phyloP scores from a whole-genome alignment of 2,888 invertebrate genomes.

The Willowsia nigromaculata region DNA sequence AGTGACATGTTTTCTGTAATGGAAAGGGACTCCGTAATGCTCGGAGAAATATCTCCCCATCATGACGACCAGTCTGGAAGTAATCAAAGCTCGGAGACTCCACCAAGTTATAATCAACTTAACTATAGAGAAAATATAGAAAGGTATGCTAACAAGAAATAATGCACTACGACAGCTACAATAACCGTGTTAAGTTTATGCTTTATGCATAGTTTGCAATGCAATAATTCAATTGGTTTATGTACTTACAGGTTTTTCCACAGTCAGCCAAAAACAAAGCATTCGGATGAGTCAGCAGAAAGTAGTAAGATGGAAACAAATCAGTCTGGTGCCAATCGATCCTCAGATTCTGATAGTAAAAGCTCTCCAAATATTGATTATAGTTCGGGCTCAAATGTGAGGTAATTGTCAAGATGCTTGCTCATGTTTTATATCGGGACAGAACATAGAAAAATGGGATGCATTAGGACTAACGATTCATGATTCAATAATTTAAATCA shows the following conservation, averaged over 20 bases:
- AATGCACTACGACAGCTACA: not conserved
- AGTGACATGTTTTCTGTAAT: slow-evolving; percentile 72
- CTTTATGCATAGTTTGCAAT: too few species aligned
- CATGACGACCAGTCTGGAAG: slow-evolving; percentile 88
- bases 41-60: slow-evolving; percentile 92
- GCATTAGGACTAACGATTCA: too few species aligned
- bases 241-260: slow-evolving; percentile 85
- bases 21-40: slow-evolving; percentile 89
- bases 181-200: too few species aligned
- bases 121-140: slow-evolving; percentile 92
- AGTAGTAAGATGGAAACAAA: slow-evolving; percentile 69
- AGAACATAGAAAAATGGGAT: too few species aligned
- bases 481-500: too few species aligned
- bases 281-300: slow-evolving; percentile 82
- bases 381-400: slow-evolving; percentile 77
- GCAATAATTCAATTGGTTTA: too few species aligned
- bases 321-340: slow-evolving; percentile 50
- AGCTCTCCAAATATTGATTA: slow-evolving; percentile 76
- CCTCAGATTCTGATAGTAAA: slow-evolving; percentile 77
- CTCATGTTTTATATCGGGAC: too few species aligned
- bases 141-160: slow-evolving; percentile 82
- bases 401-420: slow-evolving; percentile 49
- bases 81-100: slow-evolving; percentile 89
- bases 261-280: slow-evolving; percentile 85
- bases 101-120: slow-evolving; percentile 90